Evolutionary conservation across 2,113 vertebrate species (phyloP), one percentile per base, ranked within the genome.

Genomic region (Poeciliopsis retropinna): DNA sequence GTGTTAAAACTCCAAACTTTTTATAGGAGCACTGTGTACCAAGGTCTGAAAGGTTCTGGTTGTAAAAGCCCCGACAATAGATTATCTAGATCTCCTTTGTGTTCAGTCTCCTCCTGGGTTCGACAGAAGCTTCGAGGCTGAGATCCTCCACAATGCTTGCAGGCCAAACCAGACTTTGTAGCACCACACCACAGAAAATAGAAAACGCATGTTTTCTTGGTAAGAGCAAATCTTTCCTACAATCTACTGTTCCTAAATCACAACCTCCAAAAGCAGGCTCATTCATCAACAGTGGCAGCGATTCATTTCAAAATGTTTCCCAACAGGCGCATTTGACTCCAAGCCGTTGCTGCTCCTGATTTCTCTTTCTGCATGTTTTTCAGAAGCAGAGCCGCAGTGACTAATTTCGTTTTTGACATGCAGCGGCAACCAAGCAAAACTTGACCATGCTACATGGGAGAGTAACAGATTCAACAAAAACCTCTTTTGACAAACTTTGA

Each of bases 101-200:
- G 72, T 77, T 84, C 67, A 69, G 57, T 54, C 64, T 79, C 88
- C 87, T 87, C 64, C 75, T 80, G 70, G 73, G 70, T 85, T 92
- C 89, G 86, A 90, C 79, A 88, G 84, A 57, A 82, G 75, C 74
- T 77, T 81, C 79, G 62, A 70, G 61, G 72, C 82, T 85, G 80
- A 71, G 78, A 71, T 88, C 83, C 78, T 47, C 70, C 76, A 67
- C 79, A 82, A 41, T 63, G 32, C 69, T 84, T 73, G 78, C 84
- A 80, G 78, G 37, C 80, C 68, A 68, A 67, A 27, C 31, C 73
- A 61, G 76, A 74, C 72, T 80, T 63, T 73, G 31, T 57, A 72
- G 79, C 57, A 28, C 31, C 68, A 73, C 78, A 76, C 78, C 47
- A 65, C 51, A 75, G n/a, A 82, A 70, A 80, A 78, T 83, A 73